Base-by-base conservation (phyloP, 1,140 invertebrate genomes). In the Euschistus heros region DNA sequence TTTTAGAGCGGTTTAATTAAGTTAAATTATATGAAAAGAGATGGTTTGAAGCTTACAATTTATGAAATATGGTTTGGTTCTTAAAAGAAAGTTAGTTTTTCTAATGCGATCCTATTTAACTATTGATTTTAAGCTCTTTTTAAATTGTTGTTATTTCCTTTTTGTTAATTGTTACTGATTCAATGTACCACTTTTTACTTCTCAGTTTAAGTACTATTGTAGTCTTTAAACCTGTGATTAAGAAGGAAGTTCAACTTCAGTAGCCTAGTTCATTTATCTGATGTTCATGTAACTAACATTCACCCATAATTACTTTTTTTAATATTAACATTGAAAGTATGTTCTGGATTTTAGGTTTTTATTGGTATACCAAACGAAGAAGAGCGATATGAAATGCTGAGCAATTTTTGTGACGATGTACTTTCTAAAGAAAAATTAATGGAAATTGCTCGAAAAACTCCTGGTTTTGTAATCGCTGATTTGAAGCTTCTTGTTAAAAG, bases 301-400 rank as follows among this genome's bases (percentile, higher is more conserved):
- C 71, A 74, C 0, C 71, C 76, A 50, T 61, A 65, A 4, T 26
- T 80, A 20, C 72, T 78, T 67, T 66, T 20, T 20, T 4, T 18
- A 71, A 18, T 71, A 74, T 42, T 42, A 37, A 30, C 2, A 67
- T 74, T 7, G 69, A 74, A 61, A 71, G 76, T 57, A 73, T 73
- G 17, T 76, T 69, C 4, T 72, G 77, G 37, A 62, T 76, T 84
- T 42, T 81, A 88, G 73, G 85, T 88, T 67, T 75, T 78, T 62
- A 84, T 91, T 66, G 83, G 85, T 67, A 74, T 84, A 30, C 87
- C 87, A 6, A 86, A 79, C n/a, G 71, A 85, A 64, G 68, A 71
- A 17, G 85, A 89, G 70, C 73, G 86, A 52, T 68, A 75, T 62
- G 82, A 85, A 72, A 82, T 71, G 68, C 69, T 72, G 66, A 66